These are phyloP conservation scores for Galleria mellonella DNA, from an alignment of 1,140 invertebrate species.

Conservation along the genomic window DNA sequence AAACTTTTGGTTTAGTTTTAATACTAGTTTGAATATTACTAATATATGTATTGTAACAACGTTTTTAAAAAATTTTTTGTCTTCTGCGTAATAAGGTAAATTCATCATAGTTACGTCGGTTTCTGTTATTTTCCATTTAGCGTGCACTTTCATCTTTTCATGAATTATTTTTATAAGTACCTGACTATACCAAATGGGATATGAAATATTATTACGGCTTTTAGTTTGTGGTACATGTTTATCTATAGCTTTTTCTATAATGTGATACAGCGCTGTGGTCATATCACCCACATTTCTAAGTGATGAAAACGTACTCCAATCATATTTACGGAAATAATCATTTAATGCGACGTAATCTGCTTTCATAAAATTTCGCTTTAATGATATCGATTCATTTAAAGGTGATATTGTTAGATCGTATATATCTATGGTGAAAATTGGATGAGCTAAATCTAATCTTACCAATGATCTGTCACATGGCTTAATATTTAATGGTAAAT, in stretches of 20 bases:
- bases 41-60: not conserved
- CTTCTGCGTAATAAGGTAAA: no score
- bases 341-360: not conserved
- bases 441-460: not conserved
- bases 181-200: not conserved
- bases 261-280: not conserved
- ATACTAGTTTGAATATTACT: not conserved
- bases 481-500: no score
- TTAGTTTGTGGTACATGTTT: not conserved
- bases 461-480: not conserved
- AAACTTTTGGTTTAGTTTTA: not conserved
- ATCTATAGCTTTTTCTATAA: not conserved
- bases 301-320: not conserved
- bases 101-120: not conserved
- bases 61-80: no score
- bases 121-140: not conserved
- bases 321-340: not conserved
- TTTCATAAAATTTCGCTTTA: not conserved
- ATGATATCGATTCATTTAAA: not conserved
- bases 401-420: no score
- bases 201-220: not conserved
- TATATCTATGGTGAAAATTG: no score
- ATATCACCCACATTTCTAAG: not conserved
- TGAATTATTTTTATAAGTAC: not conserved
- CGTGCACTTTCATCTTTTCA: constrained; percentile 1